Base-by-base conservation (phyloP, 2,113 vertebrate species). In the Andinoacara biseriatus region DNA sequence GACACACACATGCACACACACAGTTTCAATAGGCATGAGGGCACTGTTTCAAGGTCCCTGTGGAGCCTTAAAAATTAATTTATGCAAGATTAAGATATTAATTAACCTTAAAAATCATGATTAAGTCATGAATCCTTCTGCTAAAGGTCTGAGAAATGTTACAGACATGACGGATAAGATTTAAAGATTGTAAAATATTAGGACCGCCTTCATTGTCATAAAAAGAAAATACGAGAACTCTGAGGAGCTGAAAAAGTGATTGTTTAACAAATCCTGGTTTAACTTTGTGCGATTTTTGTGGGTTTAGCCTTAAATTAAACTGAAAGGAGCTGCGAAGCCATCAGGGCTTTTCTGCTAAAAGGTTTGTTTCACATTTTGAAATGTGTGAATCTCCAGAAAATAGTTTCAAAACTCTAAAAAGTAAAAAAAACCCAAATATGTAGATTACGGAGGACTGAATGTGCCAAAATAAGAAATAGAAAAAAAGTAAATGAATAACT, bases 1-100 rank as follows among this genome's bases (percentile, higher is more conserved):
- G 63, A 62, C 78, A 43, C 78, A 65, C 76, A 54, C 58, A 78
- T 15, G 31, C 76, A 54, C 60, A 78, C 18, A 35, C 26, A 72
- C 20, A 1, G 38, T 49, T 20, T 33, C 17, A 60, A 14, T 33
- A 52, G 38, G 20, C 29, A n/a, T 22, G 33, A 61, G 43, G n/a
- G 60, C 65, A 18, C 38, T 4, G 40, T 3, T 20, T 26, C 35
- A 57, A 24, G 20, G 46, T 63, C 76, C 46, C 49, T 11, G 14
- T 49, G 38, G 59, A 38, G 17, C 46, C 59, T 54, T 54, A 38
- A 56, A 57, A 43, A 33, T 24, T 38, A 58, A 65, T 67, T 67
- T 43, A 67, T 40, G 61, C 17, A 31, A 69, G 38, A 11, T 29
- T 43, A 57, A 40, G 31, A 5, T 57, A 52, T 72, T 52, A 31